These are phyloP conservation scores for Etheostoma cragini DNA, from an alignment of 2,113 vertebrate species.

Conservation along the genomic window DNA sequence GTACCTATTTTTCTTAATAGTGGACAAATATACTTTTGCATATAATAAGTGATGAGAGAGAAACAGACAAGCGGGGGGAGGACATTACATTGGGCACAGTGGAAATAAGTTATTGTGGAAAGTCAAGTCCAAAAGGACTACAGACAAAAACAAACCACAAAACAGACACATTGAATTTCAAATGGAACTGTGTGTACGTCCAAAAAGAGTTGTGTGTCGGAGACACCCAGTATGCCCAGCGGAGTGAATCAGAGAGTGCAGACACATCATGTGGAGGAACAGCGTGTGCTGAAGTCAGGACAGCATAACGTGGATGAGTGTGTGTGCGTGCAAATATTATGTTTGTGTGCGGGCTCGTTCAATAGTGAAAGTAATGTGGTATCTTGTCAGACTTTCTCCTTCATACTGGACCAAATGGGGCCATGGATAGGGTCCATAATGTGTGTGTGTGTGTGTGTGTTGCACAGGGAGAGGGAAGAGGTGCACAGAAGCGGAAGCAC, in stretches of 20 bases:
- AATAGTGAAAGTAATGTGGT: conserved; percentile 1
- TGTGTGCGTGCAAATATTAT: background rate
- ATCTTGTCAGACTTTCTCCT: conserved; percentile 26
- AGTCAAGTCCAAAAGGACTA: background rate
- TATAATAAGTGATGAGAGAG: background rate
- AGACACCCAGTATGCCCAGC: conserved; percentile 10
- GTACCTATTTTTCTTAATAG: background rate
- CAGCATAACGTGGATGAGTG: background rate
- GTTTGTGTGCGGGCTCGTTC: background rate
- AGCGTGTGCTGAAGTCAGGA: conserved; percentile 2
- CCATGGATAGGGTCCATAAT: background rate
- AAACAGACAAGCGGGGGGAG: background rate
- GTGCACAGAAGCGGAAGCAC: conserved; percentile 75
- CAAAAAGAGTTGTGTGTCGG: conserved; percentile 7
- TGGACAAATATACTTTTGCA: background rate
- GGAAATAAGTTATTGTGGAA: background rate
- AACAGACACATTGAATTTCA: background rate
- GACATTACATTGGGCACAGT: conserved; percentile 1
- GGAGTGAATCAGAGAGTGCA: conserved; percentile 34
- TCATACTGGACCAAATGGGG: conserved; percentile 32
- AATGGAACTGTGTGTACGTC: conserved; percentile 6
- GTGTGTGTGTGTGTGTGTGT: conserved; percentile 6
- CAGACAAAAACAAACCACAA: background rate
- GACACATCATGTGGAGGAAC: conserved; percentile 32
- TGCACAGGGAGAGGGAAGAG: conserved; percentile 47